Evolutionary conservation across 2,113 vertebrate genomes (phyloP).

Genomic region (Bothrops jararaca): DNA sequence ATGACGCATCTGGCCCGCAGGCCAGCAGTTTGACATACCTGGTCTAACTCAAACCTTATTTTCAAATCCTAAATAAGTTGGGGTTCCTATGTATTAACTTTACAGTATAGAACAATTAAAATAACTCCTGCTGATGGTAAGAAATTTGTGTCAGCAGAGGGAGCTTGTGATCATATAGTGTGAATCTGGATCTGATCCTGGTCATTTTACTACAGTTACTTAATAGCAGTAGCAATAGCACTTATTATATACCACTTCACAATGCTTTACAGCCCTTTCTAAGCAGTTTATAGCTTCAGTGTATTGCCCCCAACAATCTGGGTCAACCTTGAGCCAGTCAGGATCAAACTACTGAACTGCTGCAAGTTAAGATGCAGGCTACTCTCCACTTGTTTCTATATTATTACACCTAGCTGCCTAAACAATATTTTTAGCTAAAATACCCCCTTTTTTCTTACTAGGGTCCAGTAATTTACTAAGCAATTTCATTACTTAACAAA

Average conservation of each 20-base stretch:
- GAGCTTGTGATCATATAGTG: neutral
- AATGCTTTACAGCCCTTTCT: too few relatives aligned
- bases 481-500: neutral
- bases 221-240: neutral
- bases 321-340: too few relatives aligned
- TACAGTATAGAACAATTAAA: neutral
- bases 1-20: too few relatives aligned
- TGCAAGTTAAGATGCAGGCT: neutral
- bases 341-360: too few relatives aligned
- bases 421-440: neutral
- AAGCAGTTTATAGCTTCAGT: too few relatives aligned
- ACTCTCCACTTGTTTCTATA: neutral
- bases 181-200: neutral
- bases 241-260: too few relatives aligned
- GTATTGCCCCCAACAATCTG: too few relatives aligned
- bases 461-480: neutral
- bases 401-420: neutral
- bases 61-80: neutral
- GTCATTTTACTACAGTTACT: neutral
- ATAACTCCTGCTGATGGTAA: neutral
- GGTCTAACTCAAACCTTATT: neutral
- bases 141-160: neutral
- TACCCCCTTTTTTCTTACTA: neutral
- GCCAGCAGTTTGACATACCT: too few relatives aligned
- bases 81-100: neutral